These are phyloP conservation scores for Palythoa caribaeorum DNA, from an alignment of 92 coral and sea anemone genomes.

Conservation along the genomic window DNA sequence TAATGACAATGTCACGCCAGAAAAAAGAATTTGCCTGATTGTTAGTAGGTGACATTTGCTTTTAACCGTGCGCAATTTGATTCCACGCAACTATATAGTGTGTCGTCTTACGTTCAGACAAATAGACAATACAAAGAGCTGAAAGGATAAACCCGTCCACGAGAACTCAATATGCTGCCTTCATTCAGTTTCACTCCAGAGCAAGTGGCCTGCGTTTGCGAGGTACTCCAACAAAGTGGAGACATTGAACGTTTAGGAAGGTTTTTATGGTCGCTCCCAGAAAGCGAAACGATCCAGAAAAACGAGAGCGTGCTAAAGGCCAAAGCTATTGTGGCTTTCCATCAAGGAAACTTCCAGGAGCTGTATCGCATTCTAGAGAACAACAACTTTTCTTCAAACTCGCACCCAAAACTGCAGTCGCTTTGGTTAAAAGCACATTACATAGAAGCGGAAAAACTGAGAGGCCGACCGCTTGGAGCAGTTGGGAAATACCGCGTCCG, in stretches of 20 bases:
- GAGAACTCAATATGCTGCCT: constrained; percentile 89
- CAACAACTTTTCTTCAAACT: constrained; percentile 91
- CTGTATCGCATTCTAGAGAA: constrained; percentile 97
- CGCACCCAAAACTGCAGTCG: constrained; percentile 99
- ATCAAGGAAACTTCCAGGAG: constrained; percentile 99
- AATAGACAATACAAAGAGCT: constrained; percentile 94
- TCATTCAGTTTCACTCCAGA: constrained; percentile 99
- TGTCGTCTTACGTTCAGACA: constrained; percentile 98
- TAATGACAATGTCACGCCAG: constrained; percentile 99
- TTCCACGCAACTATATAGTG: constrained; percentile 98
- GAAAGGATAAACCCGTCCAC: constrained; percentile 87
- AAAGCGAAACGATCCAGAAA: constrained; percentile 98
- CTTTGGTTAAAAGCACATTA: constrained; percentile 99
- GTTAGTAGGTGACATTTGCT: constrained; percentile 91
- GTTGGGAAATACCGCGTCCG: constrained; percentile 99
- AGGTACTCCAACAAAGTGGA: constrained; percentile 98
- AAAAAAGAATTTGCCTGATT: constrained; percentile 91
- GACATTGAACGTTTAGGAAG: constrained; percentile 99
- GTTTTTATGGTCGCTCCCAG: constrained; percentile 99
- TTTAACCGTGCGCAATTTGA: constrained; percentile 96
- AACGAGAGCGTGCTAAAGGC: constrained; percentile 99
- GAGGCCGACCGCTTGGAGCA: constrained; percentile 99
- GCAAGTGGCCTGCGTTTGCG: constrained; percentile 99
- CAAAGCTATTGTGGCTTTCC: constrained; percentile 96
- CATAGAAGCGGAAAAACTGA: constrained; percentile 98